phyloP scores from a whole-genome alignment of 2,797 vertebrate genomes.

The Enoplosus armatus region DNA sequence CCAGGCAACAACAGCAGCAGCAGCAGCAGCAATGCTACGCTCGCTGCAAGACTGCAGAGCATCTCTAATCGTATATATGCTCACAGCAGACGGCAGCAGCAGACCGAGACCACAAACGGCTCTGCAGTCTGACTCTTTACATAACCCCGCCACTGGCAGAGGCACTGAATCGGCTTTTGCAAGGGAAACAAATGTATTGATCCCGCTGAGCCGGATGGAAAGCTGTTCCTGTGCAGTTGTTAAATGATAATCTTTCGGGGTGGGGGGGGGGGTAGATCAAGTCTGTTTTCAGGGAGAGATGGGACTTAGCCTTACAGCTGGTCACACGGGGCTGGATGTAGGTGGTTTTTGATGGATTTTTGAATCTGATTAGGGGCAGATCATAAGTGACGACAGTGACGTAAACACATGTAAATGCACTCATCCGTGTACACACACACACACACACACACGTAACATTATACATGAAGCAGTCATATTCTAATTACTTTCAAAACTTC shows the following conservation, averaged over 20 bases:
- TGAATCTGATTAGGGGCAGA: neutral
- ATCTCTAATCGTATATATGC: conserved; percentile 40
- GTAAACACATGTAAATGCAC: neutral
- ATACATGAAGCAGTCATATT: conserved; percentile 21
- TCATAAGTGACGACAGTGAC: neutral
- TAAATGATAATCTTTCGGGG: conserved; percentile 47
- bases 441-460: neutral
- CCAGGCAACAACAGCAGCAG: conserved; percentile 12
- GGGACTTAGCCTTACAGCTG: conserved; percentile 9
- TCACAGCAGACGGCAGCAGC: conserved; percentile 20
- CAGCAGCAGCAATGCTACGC: conserved; percentile 17
- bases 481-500: neutral
- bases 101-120: conserved; percentile 20
- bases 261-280: neutral
- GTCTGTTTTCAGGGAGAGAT: conserved; percentile 6
- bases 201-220: conserved; percentile 43
- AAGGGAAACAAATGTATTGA: conserved; percentile 58
- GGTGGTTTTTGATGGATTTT: neutral
- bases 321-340: neutral
- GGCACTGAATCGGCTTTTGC: conserved; percentile 38
- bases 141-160: conserved; percentile 22
- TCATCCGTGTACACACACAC: neutral
- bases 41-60: conserved; percentile 39
- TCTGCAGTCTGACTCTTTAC: conserved; percentile 38
- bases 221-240: conserved; percentile 33